Evolutionary conservation across 2,797 vertebrate species (phyloP), one percentile per base, ranked within the genome.

Genomic region (Pangasius sanitwongsei): DNA sequence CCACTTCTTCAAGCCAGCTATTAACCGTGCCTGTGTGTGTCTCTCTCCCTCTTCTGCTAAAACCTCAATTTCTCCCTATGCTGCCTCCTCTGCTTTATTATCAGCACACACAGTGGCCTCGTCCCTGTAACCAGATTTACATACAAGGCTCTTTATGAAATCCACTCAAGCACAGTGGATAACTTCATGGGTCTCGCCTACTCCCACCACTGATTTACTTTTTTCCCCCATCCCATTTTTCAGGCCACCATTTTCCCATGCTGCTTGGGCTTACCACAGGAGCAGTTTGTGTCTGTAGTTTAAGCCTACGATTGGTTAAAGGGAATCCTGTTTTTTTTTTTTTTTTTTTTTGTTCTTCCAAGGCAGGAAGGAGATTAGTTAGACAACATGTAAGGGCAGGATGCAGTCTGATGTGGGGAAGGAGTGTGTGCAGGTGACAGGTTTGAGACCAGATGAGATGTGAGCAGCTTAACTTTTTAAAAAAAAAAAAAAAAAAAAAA

Each of bases 51-150:
- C 28, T 12, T 3, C 94, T 93, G 93, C 93, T 94, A 94, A 95
- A 95, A 90, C 86, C 95, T 95, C 95, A 94, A 95, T 96, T 96
- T 96, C 93, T 94, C 94, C 94, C 95, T 94, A 91, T 91, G 93
- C 92, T 95, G 95, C 95, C 91, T 94, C 95, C 92, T 92, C 92
- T 25, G 94, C 94, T 93, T 93, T 94, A 94, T 95, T 95, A 96
- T 95, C 94, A 93, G 94, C 94, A 93, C 89, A 90, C 91, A 92
- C 85, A 37, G 86, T 92, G 61, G 91, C 87, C 34, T 94, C 92
- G 93, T 95, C 95, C 94, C 95, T 92, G 75, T 93, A 93, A 94
- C 89, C 92, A 93, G 92, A 96, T 96, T 96, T 96, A 93, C 95
- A 96, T 96, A 95, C 83, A 89, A 91, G 86, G 90, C 94, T 92